Conservation (phyloP, 37 sponge, comb jelly and placozoan genomes). For the Cliona cf. orientalis region DNA sequence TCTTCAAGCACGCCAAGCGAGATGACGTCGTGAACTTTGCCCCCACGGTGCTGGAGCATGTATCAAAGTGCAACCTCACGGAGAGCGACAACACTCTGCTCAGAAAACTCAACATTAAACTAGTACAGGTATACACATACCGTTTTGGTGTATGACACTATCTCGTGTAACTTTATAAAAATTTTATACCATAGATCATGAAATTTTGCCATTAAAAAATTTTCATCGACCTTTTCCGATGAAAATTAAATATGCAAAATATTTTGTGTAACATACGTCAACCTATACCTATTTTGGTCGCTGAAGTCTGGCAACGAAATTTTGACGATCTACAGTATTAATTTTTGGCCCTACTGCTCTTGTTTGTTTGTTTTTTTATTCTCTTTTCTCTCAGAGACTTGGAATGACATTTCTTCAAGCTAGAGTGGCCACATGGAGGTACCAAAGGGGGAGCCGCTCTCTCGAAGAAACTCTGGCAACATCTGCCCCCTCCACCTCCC, state of each 20-base stretch:
- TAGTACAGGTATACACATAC: constrained; percentile 80
- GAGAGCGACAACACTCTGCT: constrained; percentile 73
- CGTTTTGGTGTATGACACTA: not conserved
- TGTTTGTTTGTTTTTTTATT: not conserved
- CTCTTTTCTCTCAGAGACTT: constrained; percentile 44
- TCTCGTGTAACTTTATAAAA: not conserved
- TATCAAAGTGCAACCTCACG: constrained; percentile 25
- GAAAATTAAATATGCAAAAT: too few species aligned
- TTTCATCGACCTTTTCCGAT: too few species aligned
- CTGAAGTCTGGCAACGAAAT: too few species aligned
- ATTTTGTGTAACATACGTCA: too few species aligned
- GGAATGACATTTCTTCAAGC: constrained; percentile 79
- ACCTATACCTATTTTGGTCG: too few species aligned
- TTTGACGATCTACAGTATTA: not conserved
- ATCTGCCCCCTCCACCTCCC: not conserved
- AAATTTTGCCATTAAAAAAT: too few species aligned
- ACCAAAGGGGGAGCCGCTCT: constrained; percentile 86
- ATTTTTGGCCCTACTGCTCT: not conserved
- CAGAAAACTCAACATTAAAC: constrained; percentile 87
- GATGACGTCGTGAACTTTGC: constrained; percentile 73
- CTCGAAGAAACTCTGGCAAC: constrained; percentile 63
- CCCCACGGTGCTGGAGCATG: constrained; percentile 39
- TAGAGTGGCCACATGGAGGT: constrained; percentile 87
- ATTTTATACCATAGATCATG: not conserved
- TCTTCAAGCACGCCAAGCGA: constrained; percentile 80